phyloP scores from a whole-genome alignment of 2,888 invertebrate species.

The Odontocolon sp. region DNA sequence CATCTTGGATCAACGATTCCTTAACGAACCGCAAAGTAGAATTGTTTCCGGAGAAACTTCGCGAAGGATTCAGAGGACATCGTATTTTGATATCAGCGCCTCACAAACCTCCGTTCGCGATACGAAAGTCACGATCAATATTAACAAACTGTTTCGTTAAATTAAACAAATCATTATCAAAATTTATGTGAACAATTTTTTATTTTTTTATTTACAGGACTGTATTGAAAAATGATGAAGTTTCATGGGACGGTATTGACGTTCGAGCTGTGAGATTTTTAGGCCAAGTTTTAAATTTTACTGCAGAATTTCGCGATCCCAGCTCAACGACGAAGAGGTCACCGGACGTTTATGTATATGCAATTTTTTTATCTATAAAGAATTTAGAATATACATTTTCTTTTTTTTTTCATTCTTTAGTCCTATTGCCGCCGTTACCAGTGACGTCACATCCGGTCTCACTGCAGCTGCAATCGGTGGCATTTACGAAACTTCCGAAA shows the following conservation, averaged over 20 bases:
- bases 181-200: too few species aligned
- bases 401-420: conserved; percentile 77
- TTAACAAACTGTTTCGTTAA: neutral
- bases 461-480: conserved; percentile 88
- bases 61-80: conserved; percentile 88
- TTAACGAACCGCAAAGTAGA: conserved; percentile 84
- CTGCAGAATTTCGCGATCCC: conserved; percentile 86
- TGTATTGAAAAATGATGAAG: conserved; percentile 80
- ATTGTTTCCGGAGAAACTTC: conserved; percentile 88
- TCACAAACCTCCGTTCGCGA: conserved; percentile 88
- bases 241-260: conserved; percentile 89
- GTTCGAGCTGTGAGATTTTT: conserved; percentile 85
- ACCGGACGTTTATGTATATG: neutral
- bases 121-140: conserved; percentile 83
- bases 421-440: conserved; percentile 84
- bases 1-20: conserved; percentile 86
- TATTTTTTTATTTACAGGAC: conserved; percentile 72
- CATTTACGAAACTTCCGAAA: conserved; percentile 85
- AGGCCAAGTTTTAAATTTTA: conserved; percentile 86
- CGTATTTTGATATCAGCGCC: conserved; percentile 87
- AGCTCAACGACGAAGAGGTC: conserved; percentile 82
- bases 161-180: too few species aligned
- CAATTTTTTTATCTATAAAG: conserved; percentile 7
- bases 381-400: neutral
- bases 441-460: conserved; percentile 82